Evolutionary conservation across 2,888 invertebrate genomes (phyloP), one percentile per base, ranked within the genome.

Genomic region (Chydorus sphaericus): DNA sequence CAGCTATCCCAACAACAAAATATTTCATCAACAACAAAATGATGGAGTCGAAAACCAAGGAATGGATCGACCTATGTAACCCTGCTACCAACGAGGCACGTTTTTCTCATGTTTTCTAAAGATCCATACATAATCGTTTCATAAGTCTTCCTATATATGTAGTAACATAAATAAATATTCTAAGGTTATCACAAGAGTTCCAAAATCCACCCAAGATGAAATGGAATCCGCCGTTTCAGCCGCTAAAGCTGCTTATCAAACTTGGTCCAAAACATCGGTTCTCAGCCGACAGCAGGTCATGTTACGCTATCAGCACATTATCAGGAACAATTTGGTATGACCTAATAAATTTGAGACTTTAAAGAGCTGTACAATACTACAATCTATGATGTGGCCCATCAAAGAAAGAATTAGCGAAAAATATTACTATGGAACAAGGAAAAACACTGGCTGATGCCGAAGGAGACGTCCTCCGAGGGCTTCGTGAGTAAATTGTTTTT

Each of bases 401-500:
- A n/a, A 62, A 79, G 77, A 82, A 85, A 72, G 83, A 85, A 67
- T 70, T 98, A 62, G 94, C 97, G 0, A 82, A 83, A 61, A 90
- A 83, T 69, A 88, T 99, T 59, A 97, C 97, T 2, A 73, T 78
- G 62, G 98, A 99, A 69, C 97, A 98, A 72, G 98, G 98, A 55
- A 98, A 98, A 70, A 98, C 98, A 0, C 74, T 91, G 61, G 81
- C 83, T 11, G 98, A 98, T 73, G 97, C 98, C 1, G 94, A 97
- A 69, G 98, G 98, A 37, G 98, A 99, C 73, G 96, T 98, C 3
- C 78, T 92, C 58, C 79, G 98, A 68, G 98, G 98, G 59, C 78
- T 98, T 59, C 98, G 92, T 92, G 76, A 83, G 88, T n/a, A n/a
- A n/a, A n/a, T n/a, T n/a, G n/a, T n/a, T n/a, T n/a, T n/a, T n/a